phyloP scores from a whole-genome alignment of 2,113 vertebrate species.

The Corapipo altera region DNA sequence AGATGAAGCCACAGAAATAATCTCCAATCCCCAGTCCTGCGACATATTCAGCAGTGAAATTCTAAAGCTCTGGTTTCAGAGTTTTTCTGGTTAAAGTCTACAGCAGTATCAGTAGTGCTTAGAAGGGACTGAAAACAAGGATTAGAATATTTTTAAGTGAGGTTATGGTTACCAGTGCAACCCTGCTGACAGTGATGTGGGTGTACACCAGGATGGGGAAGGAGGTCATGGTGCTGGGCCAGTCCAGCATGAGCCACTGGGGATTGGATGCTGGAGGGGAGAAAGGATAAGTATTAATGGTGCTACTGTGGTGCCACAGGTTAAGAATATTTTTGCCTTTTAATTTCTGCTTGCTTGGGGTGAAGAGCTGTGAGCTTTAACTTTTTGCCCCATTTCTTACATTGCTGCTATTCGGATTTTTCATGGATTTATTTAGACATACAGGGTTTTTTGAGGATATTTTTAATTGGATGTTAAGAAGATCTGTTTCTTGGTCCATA shows the following conservation, averaged over 20 bases:
- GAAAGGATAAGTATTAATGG: not conserved
- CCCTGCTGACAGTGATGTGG: not conserved
- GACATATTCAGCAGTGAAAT: not conserved
- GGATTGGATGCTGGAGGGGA: not conserved
- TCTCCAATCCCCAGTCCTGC: not conserved
- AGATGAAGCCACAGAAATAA: not conserved
- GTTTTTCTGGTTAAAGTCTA: not conserved
- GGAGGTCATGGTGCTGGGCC: fast-evolving
- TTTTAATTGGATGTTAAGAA: not conserved
- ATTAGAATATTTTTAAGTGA: not conserved
- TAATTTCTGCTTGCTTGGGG: not conserved
- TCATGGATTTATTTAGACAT: not conserved
- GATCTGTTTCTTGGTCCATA: not conserved
- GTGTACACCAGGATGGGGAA: fast-evolving
- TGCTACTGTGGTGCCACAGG: not conserved
- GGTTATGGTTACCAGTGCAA: not conserved
- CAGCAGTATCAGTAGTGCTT: not conserved
- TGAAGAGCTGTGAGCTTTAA: not conserved
- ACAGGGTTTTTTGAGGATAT: not conserved
- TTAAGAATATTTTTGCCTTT: not conserved
- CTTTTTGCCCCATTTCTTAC: not conserved
- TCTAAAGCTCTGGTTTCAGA: not conserved
- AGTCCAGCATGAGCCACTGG: fast-evolving
- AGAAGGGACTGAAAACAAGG: not conserved
- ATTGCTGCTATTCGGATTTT: not conserved